Evolutionary conservation across 1,140 invertebrate genomes (phyloP), one percentile per base, ranked within the genome.

Genomic region (Hylaeus volcanicus): DNA sequence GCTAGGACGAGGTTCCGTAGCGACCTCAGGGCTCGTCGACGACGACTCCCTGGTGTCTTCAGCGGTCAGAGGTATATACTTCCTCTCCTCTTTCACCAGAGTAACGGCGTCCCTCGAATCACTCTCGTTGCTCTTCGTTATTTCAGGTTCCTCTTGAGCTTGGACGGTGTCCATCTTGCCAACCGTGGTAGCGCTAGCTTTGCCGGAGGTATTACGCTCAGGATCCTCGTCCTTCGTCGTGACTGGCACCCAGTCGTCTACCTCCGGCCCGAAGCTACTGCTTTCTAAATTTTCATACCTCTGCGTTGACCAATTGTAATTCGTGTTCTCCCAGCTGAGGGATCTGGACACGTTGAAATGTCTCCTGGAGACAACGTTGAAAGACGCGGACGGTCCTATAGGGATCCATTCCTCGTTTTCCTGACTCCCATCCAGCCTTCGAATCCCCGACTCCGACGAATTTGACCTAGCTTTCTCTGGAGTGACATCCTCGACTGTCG

Each of bases 31-130:
- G 6, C 56, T 61, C 15, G 77, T 87, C 11, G 85, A 79, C 1
- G 74, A 3, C n/a, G 53, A 58, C 3, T 39, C 26, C 1, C 56
- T 8, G 8, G 11, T 1, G 0, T 84, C 83, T 5, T 89, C 85
- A 12, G 91, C 86, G 0, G 89, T 9, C 64, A 93, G 55, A 14
- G 93, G 92, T 66, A 93, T 93, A 45, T 91, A 93, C 74, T 91
- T 93, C 8, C 81, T 86, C 2, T 92, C 88, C 2, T 84, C 81
- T 9, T 88, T 75, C 8, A 48, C 12, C 11, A 70, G 48, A 1
- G 48, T 41, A 8, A 79, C 81, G 4, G 69, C 45, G 5, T 76
- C 55, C 5, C 58, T 87, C n/a, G 76, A 60, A 12, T 64, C 56
- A 5, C 41, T 60, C 43, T 61, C n/a, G 61, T 8, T 2, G 9